Evolutionary conservation across 2,113 vertebrate genomes (phyloP).

Genomic region (Callionymus lyra): DNA sequence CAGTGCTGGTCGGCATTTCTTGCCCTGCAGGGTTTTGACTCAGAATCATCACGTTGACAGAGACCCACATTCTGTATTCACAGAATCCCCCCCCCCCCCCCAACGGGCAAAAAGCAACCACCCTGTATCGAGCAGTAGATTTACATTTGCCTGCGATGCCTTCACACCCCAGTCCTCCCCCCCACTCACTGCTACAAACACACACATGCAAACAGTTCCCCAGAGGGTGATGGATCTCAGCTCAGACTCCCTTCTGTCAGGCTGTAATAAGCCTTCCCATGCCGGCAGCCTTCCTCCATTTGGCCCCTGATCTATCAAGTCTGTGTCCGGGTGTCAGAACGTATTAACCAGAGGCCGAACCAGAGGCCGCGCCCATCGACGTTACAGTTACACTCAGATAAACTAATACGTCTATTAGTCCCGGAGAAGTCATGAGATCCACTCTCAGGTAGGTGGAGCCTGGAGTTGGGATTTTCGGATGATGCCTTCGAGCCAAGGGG

Average conservation of each 20-base stretch:
- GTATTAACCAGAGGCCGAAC: slow-evolving; percentile 41
- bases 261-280: slow-evolving; percentile 36
- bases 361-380: slow-evolving; percentile 28
- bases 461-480: no score
- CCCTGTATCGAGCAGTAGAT: slow-evolving; percentile 22
- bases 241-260: slow-evolving; percentile 28
- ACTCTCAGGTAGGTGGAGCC: no score
- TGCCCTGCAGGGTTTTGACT: neutral
- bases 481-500: no score
- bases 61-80: slow-evolving; percentile 12
- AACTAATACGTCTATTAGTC: slow-evolving; percentile 1
- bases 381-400: slow-evolving; percentile 35
- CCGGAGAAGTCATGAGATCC: no score
- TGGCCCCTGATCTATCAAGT: slow-evolving; percentile 46
- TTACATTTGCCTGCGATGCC: slow-evolving; percentile 23
- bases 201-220: slow-evolving; percentile 31
- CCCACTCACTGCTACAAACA: slow-evolving; percentile 23
- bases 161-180: no score
- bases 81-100: slow-evolving; percentile 11
- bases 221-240: slow-evolving; percentile 43
- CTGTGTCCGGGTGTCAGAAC: slow-evolving; percentile 31
- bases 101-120: slow-evolving; percentile 14
- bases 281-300: slow-evolving; percentile 35
- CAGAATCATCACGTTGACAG: slow-evolving; percentile 3
- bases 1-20: no score